Evolutionary conservation across 2,797 vertebrate genomes (phyloP), one percentile per base, ranked within the genome.

Genomic region (Chelidonichthys spinosus): DNA sequence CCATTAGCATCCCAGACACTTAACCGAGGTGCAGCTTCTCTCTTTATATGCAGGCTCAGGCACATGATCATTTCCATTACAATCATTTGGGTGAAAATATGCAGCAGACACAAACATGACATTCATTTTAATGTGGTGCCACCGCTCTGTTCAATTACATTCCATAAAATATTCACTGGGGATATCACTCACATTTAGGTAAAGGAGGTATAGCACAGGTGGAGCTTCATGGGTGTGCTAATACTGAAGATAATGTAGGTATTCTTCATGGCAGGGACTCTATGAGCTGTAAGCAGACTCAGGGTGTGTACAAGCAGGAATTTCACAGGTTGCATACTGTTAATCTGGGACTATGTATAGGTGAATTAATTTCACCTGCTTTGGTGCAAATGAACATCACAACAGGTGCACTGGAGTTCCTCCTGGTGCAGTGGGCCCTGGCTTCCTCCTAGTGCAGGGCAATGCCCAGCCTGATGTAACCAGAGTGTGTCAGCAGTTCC

Each of bases 41-140:
- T 87, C 75, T 89, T 78, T 88, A 88, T 87, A 89, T 90, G 90
- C 87, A 86, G 82, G 79, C 87, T 90, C 85, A 85, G 86, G 80
- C 87, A 84, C 85, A 88, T 87, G 80, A 92, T 90, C 86, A 90
- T 92, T 92, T 93, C 92, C 89, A 90, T 93, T 91, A 92, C 90
- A 92, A 91, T 91, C 85, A 86, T 85, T 92, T 91, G 83, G 81
- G 56, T 87, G 85, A 89, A 89, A 91, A 90, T 89, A 87, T 89
- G 87, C 86, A 58, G 83, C 87, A 87, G 88, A 89, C 82, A 91
- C 91, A 93, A 93, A 93, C 88, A 93, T 85, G 69, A 75, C 90
- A 93, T 93, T 92, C 78, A 94, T 94, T 93, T 92, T 91, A 94
- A 93, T 93, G 90, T 52, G 82, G 76, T 87, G 79, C 88, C 69